These are phyloP conservation scores for Drosophila kuntzei DNA, from an alignment of 2,888 invertebrate species.

Conservation along the genomic window DNA sequence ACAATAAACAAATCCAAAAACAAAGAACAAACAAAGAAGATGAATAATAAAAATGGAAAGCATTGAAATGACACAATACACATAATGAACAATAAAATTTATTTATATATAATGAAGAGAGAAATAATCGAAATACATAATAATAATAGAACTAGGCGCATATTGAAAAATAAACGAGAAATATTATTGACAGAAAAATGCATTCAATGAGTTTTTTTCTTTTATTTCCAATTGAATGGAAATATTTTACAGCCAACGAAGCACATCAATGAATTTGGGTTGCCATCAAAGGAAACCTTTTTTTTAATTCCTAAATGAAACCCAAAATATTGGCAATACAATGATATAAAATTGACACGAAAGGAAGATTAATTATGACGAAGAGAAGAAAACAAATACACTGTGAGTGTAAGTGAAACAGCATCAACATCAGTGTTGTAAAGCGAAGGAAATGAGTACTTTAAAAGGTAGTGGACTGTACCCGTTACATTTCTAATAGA, in stretches of 20 bases:
- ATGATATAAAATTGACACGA: background rate
- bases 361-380: slow-evolving; percentile 5
- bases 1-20: slow-evolving; percentile 15
- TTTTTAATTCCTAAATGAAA: background rate
- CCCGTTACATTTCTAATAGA: background rate
- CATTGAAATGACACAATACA: slow-evolving; percentile 55
- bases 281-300: background rate
- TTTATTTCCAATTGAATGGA: background rate
- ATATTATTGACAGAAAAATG: slow-evolving; percentile 73
- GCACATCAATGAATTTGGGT: background rate
- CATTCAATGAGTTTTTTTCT: background rate
- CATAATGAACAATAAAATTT: slow-evolving; percentile 74
- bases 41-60: slow-evolving; percentile 51
- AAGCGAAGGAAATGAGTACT: background rate
- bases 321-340: background rate
- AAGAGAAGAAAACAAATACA: background rate
- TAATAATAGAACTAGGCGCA: slow-evolving; percentile 80
- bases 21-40: slow-evolving; percentile 24
- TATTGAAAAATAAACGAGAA: slow-evolving; percentile 80
- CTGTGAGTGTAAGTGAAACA: background rate
- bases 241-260: background rate
- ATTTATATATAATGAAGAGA: slow-evolving; percentile 70
- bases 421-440: background rate
- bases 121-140: slow-evolving; percentile 71
- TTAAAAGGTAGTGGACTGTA: background rate